Percentiles rank a stretch among this genome's conserved stretches.
These are phyloP conservation scores for Drosophila fulvimacula DNA, from an alignment of 2,888 invertebrate species.

Conservation along the genomic window DNA sequence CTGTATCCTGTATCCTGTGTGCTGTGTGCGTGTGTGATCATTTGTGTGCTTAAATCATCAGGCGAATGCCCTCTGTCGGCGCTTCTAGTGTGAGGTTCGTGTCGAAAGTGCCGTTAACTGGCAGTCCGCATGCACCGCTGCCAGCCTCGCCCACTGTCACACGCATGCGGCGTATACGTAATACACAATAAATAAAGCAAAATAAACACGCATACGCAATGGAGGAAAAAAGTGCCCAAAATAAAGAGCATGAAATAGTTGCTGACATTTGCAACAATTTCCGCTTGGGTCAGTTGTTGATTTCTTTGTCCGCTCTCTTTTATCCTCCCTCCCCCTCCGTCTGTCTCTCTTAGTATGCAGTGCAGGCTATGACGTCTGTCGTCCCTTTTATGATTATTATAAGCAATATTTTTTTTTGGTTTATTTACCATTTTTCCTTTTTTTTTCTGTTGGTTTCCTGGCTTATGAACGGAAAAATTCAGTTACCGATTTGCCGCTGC, in stretches of 20 bases:
- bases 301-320: constrained; percentile 21
- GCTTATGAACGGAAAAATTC: constrained; percentile 45
- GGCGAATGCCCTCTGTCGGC: constrained; percentile 18
- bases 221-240: neutral
- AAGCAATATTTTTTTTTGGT: constrained; percentile 37
- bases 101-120: constrained; percentile 63
- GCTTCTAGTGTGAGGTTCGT: constrained; percentile 50
- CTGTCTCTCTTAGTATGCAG: constrained; percentile 43
- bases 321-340: neutral
- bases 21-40: constrained; percentile 7
- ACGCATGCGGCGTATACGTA: constrained; percentile 38
- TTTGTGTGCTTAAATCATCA: constrained; percentile 50
- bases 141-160: constrained; percentile 15
- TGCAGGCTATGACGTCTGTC: constrained; percentile 42
- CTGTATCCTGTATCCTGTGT: constrained; percentile 42
- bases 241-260: constrained; percentile 37
- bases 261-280: constrained; percentile 79
- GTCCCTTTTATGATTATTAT: constrained; percentile 72
- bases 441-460: constrained; percentile 10
- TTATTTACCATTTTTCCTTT: constrained; percentile 12
- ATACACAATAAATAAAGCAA: constrained; percentile 51
- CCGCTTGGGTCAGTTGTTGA: constrained; percentile 71
- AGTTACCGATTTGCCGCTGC: constrained; percentile 53
- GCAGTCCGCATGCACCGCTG: constrained; percentile 20
- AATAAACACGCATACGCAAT: constrained; percentile 46